Base-by-base conservation (phyloP, 2,797 vertebrate species). In the Dromococcyx pavoninus region DNA sequence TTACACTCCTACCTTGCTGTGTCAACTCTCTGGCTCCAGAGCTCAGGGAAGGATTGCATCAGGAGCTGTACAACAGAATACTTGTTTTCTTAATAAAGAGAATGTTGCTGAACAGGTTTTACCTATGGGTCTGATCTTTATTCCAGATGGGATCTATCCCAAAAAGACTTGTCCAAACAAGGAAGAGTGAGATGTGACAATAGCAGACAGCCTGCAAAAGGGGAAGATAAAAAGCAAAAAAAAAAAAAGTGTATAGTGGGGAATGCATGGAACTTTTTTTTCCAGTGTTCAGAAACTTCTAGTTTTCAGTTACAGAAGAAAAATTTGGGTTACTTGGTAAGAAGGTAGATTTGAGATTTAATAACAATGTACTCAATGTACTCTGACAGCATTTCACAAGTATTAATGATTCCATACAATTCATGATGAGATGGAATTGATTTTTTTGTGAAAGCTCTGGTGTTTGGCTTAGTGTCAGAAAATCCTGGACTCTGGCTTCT, bases 141-240 rank as follows among this genome's bases (percentile, higher is more conserved):
- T 98, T 98, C 98, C 98, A 98, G 91, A 98, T 96, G 15, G 98
- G 98, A 95, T 98, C 98, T 71, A 97, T 89, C 90, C 98, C 98
- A 89, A 98, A 98, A 33, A 27, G 97, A 97, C 98, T 98, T 98
- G 98, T 97, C 56, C 79, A 54, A 75, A 88, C 90, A 91, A 75
- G 67, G 69, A 82, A 56, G 69, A 84, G 37, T 3, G 66, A 46
- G 88, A 50, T 37, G 72, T 53, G 92, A 79, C 87, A 67, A 10
- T 1, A 84, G 65, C 56, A 85, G 58, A 28, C 41, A 79, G 79
- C 61, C 72, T 4, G 14, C 28, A 21, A 53, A 76, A 85, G 56
- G 19, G 32, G 14, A 62, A 56, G 48, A 53, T 25, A 35, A 75
- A 90, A 93, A 69, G 41, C 46, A 17, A 35, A 8, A 3, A 17